phyloP scores from a whole-genome alignment of 2,797 vertebrate genomes.

The Luscinia megarhynchos region DNA sequence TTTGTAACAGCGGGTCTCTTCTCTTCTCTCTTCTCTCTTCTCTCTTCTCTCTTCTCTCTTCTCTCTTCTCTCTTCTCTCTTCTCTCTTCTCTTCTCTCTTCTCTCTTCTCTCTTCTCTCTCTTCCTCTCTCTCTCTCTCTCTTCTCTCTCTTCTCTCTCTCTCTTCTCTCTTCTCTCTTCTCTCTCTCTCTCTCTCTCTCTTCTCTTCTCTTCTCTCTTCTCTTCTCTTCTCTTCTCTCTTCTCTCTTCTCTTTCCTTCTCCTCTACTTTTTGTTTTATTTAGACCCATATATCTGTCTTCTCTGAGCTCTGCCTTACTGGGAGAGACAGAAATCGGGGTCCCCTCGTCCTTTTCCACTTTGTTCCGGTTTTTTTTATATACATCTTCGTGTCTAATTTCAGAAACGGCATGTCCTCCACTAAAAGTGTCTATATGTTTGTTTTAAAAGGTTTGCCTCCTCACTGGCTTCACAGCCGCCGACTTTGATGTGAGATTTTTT shows the following conservation, averaged over 20 bases:
- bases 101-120: too few relatives aligned
- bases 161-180: too few relatives aligned
- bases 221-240: too few relatives aligned
- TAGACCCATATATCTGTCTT: background rate
- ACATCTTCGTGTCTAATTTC: background rate
- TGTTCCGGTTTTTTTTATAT: background rate
- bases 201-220: too few relatives aligned
- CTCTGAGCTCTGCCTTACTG: background rate
- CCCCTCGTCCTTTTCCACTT: background rate
- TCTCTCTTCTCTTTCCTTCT: background rate
- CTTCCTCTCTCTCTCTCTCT: too few relatives aligned
- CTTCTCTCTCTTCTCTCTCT: too few relatives aligned
- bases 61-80: background rate
- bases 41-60: too few relatives aligned
- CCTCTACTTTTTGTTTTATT: too few relatives aligned
- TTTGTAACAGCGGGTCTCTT: background rate
- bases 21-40: too few relatives aligned
- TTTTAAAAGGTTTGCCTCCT: background rate
- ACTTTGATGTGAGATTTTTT: background rate
- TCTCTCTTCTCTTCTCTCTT: too few relatives aligned
- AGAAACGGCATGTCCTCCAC: background rate
- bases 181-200: too few relatives aligned
- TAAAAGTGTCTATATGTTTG: background rate
- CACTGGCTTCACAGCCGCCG: background rate
- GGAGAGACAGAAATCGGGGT: rapidly evolving